Evolutionary conservation across 2,113 vertebrate species (phyloP), one percentile per base, ranked within the genome.

Genomic region (Laterallus jamaicensis): DNA sequence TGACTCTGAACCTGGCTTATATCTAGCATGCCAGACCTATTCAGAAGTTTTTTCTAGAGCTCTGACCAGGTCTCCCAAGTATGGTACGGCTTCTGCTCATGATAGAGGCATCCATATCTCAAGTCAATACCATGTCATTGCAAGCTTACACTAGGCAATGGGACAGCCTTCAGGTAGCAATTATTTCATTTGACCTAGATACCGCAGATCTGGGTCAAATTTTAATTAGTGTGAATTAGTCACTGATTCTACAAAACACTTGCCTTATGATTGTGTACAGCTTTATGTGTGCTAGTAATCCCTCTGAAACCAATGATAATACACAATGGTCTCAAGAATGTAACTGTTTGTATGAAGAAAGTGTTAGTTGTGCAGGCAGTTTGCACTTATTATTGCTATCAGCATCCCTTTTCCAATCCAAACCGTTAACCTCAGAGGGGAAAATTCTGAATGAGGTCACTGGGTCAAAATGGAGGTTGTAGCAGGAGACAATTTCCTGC

Each of bases 151-250:
- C 8, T 2, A 37, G 44, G n/a, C 4, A 11, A 70, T 52, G 66
- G 44, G 49, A 32, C 15, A 78, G 35, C 32, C 13, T 78, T 89
- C 77, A 62, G 52, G 64, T 5, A 69, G 35, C 29, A 93, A 39
- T 79, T 91, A n/a, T 85, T 91, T 64, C 58, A 64, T 92, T 75
- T 89, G 69, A 67, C 88, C 91, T 52, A 86, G 52, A 93, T 93
- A 58, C 17, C 0, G 1, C 14, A 76, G 44, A 85, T 92, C 74
- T 85, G 70, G 85, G 78, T 87, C 94, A 82, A 47, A 50, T 82
- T 95, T 94, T 89, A 89, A 90, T 95, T 89, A 91, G 58, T 20
- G 39, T 63, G 68, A 92, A 50, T 90, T 81, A 81, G 47, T 84
- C 32, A 52, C 32, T 6, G 3, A 42, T 76, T 93, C 66, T 76